Evolutionary conservation across 2,113 vertebrate species (phyloP), one percentile per base, ranked within the genome.

Genomic region (Hirundichthys speculiger): DNA sequence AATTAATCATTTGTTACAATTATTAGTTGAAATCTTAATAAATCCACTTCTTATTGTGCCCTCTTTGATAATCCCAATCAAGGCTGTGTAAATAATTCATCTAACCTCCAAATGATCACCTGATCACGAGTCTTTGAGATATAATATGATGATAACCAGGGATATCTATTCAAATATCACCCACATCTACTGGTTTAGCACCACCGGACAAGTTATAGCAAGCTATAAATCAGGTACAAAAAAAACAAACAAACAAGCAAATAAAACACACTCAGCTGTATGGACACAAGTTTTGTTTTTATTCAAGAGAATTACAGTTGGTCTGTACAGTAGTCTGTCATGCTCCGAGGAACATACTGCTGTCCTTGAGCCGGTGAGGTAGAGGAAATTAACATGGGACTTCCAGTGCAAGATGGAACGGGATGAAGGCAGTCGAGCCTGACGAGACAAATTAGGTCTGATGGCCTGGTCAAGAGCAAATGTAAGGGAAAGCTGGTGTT

Each of bases 391-490:
- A 85, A 79, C n/a, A 42, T 47, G 70, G 62, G 60, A 63, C 67
- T 78, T 79, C 43, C 73, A 77, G 62, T 52, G 61, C 42, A 54
- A 77, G 80, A 79, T 51, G 60, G 70, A 63, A 19, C 27, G 18
- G 55, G 60, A 63, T 63, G 45, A 75, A 82, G 58, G 77, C 83
- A 83, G 64, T 20, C 27, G 64, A 64, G 87, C 86, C 34, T 80
- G 79, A 85, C 73, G 30, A 71, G 56, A 83, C 77, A 86, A 85
- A 89, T 83, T 66, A 59, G 71, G 40, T 74, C 45, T 67, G 60
- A 75, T 86, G 58, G 77, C 46, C 59, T 73, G 75, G 68, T 55
- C 71, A 55, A 24, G 46, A 81, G 53, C 58, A 73, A 63, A 69
- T 74, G 69, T 25, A 69, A 75, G 43, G 50, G 48, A 50, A 57